Evolutionary conservation across 2,888 invertebrate genomes (phyloP), one percentile per base, ranked within the genome.

Genomic region (Andricus curvator): DNA sequence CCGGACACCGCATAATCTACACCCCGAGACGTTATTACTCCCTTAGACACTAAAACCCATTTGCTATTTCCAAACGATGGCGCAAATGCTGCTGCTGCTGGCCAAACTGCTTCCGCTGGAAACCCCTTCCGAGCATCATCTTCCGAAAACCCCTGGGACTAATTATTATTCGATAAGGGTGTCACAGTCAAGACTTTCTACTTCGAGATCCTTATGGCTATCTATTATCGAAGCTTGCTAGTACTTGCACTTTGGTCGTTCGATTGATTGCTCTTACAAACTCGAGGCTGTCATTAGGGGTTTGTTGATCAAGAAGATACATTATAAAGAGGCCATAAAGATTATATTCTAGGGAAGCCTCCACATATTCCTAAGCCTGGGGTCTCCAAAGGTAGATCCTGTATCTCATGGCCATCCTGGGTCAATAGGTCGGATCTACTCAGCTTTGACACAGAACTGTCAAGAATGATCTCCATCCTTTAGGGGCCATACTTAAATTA

Each of bases 1-100:
- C 91, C 90, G 91, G 91, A 91, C 91, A 91, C 89, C 91, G 88
- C 88, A 90, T 91, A 91, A 91, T 91, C 91, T 91, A 91, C 91
- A 89, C 90, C 86, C 91, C 89, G 91, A 91, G 91, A 91, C 91
- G 90, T 90, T 91, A 91, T 91, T 91, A 90, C 91, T 91, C 91
- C 90, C 91, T 88, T 90, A 91, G 91, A 91, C 91, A 89, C 91
- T 91, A 91, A 91, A 91, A 90, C 89, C 88, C 88, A 88, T 81
- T 82, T 79, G 89, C 88, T 87, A 88, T 81, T 82, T 79, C 80
- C 83, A 80, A 77, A 83, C 82, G 82, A 79, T 80, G 82, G 77
- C 44, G 80, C 62, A 62, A 76, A 62, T 77, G 64, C 37, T 60
- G 29, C 74, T 74, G 15, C 33, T 37, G 20, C 56, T 74, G 9